Base-by-base conservation (phyloP, 2,797 vertebrate genomes). In the Sebastes itinus region DNA sequence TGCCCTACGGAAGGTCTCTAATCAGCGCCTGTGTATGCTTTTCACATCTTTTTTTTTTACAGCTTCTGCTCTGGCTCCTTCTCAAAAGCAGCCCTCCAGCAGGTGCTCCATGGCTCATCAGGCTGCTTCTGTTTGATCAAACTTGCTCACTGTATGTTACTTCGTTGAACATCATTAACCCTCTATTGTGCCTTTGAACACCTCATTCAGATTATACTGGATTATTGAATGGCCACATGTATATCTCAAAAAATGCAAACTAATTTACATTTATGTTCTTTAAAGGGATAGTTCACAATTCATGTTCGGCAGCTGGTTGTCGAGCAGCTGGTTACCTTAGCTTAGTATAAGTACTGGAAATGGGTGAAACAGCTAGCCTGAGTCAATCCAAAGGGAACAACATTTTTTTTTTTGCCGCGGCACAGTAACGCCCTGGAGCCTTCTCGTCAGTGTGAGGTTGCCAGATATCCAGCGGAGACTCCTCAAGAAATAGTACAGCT, bases 1-100 rank as follows among this genome's bases (percentile, higher is more conserved):
- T 32, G 58, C 82, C 83, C 66, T 0, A 2, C 60, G 76, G 77
- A 88, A 78, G 60, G 38, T 66, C 87, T 81, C 68, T 78, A 75
- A 91, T 91, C 88, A 84, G 84, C 86, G 86, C 86, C 85, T 89
- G 84, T 80, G 78, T 76, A 58, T 68, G 72, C 76, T 81, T 86
- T 88, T 84, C 28, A 80, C 73, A 73, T 86, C 79, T 77, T 89
- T 85, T 86, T 73, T 49, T 49, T 49, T 65, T 65, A 84, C 75
- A 30, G 87, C 89, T 87, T 75, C 86, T 87, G 85, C 81, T 81
- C 73, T 85, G 89, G 75, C 85, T 79, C 75, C 25, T 65, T 75
- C 75, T 89, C 86, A 81, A 69, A 84, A 71, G 81, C 69, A 52
- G 61, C 76, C 82, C 30, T 61, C 46, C 54, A 86, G 83, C 83